Evolutionary conservation across 2,888 invertebrate species (phyloP).

Genomic region (Drosophila yooni): DNA sequence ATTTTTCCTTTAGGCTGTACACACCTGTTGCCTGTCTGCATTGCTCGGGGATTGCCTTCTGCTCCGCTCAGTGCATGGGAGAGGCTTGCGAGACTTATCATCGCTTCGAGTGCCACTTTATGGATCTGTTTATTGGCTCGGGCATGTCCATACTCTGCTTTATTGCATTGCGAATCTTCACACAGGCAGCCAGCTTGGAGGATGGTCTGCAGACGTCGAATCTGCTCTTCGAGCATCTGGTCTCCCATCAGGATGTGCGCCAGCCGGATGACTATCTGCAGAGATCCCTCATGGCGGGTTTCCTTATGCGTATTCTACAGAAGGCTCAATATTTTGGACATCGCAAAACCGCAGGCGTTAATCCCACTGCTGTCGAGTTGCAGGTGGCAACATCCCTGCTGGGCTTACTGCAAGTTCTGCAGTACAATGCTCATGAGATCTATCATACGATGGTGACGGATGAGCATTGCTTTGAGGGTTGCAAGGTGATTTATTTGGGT

Average conservation of each 20-base stretch:
- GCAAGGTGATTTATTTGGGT: slow-evolving; percentile 84
- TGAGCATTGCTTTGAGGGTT: slow-evolving; percentile 85
- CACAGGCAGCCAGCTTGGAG: slow-evolving; percentile 86
- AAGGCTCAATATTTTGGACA: slow-evolving; percentile 88
- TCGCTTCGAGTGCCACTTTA: slow-evolving; percentile 90
- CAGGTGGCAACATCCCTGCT: slow-evolving; percentile 88
- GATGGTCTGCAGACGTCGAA: slow-evolving; percentile 83
- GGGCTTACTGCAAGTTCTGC: slow-evolving; percentile 90
- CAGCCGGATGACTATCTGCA: slow-evolving; percentile 90
- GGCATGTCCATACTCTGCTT: slow-evolving; percentile 93
- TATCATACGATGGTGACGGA: slow-evolving; percentile 88
- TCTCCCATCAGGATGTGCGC: slow-evolving; percentile 88
- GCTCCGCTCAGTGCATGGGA: slow-evolving; percentile 88
- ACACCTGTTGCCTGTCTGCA: slow-evolving; percentile 90
- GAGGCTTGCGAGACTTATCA: slow-evolving; percentile 89
- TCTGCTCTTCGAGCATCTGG: slow-evolving; percentile 88
- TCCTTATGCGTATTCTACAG: slow-evolving; percentile 90
- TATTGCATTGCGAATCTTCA: slow-evolving; percentile 91
- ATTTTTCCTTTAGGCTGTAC: slow-evolving; percentile 85
- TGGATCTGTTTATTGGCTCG: slow-evolving; percentile 91
- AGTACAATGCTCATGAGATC: slow-evolving; percentile 95
- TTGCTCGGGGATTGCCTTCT: slow-evolving; percentile 92
- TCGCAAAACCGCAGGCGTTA: slow-evolving; percentile 84
- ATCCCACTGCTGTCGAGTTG: slow-evolving; percentile 86
- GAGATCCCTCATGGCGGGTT: slow-evolving; percentile 91